Percentiles rank a stretch among this genome's conserved stretches.
Conservation (phyloP, 2,797 vertebrate species). For the Malurus splendens region DNA sequence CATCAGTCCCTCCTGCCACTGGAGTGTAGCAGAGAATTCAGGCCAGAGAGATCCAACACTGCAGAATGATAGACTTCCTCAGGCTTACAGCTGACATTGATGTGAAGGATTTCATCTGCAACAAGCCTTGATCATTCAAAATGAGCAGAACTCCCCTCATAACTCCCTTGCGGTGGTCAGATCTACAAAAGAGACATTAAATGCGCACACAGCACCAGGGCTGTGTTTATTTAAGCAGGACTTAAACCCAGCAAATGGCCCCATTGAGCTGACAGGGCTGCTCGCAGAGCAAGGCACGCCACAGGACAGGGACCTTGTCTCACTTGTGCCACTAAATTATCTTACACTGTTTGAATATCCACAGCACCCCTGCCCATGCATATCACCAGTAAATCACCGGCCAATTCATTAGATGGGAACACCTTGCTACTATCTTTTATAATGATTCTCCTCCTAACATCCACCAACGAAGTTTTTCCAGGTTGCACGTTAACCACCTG, state of each 20-base stretch:
- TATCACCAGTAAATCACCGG: not conserved
- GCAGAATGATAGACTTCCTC: not conserved
- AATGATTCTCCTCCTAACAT: not conserved
- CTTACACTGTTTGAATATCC: not conserved
- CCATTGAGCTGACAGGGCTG: not conserved
- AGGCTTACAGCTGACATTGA: not conserved
- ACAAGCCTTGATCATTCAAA: not conserved
- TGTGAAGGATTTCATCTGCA: not conserved
- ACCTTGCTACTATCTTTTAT: not conserved
- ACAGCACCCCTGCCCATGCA: not conserved
- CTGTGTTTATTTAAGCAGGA: not conserved
- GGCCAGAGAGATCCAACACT: not conserved
- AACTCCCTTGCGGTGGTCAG: not conserved
- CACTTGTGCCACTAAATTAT: not conserved
- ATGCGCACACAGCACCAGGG: rapidly evolving
- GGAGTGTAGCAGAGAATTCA: not conserved
- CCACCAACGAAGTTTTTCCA: constrained; percentile 46
- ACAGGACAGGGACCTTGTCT: not conserved
- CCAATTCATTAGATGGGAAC: not conserved
- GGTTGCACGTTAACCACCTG: constrained; percentile 54
- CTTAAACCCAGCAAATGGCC: not conserved
- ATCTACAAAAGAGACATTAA: constrained; percentile 5
- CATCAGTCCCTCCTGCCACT: not conserved
- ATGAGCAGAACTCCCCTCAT: not conserved
- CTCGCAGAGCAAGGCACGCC: not conserved